Percentiles rank a stretch among this genome's conserved stretches.
Evolutionary conservation across 2,888 invertebrate genomes (phyloP).

Genomic region (Spicauda simplicius): DNA sequence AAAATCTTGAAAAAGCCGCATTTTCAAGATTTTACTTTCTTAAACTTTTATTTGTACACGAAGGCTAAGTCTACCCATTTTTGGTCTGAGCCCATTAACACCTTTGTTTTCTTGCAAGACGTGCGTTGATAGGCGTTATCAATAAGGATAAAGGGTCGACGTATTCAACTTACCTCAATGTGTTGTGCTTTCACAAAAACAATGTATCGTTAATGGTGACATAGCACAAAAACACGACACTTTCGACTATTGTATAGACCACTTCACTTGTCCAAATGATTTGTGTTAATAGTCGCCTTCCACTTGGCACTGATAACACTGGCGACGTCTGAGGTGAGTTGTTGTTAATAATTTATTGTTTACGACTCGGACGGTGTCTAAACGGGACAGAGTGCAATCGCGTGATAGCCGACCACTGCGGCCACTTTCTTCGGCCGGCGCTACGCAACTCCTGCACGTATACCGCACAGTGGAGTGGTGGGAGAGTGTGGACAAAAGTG

Average conservation of each 20-base stretch:
- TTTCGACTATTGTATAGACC: constrained; percentile 19
- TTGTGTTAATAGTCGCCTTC: not conserved
- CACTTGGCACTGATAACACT: not conserved
- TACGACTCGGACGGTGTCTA: constrained; percentile 8
- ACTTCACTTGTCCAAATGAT: not conserved
- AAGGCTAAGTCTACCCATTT: too few species aligned
- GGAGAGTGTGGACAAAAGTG: constrained; percentile 46
- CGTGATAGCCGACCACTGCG: constrained; percentile 47
- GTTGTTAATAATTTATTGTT: not conserved
- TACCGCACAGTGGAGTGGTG: constrained; percentile 57
- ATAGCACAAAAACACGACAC: constrained; percentile 32
- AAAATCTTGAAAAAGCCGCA: too few species aligned
- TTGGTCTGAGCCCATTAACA: too few species aligned
- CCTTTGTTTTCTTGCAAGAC: too few species aligned
- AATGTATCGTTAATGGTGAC: constrained; percentile 12
- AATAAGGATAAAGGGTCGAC: not conserved
- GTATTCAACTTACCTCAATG: constrained; percentile 41
- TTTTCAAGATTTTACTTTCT: too few species aligned
- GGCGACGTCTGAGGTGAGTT: constrained; percentile 3
- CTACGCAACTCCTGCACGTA: constrained; percentile 61
- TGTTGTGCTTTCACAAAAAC: constrained; percentile 41
- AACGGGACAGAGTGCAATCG: constrained; percentile 26
- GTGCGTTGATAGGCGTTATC: not conserved
- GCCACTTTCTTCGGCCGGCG: constrained; percentile 61
- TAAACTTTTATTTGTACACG: too few species aligned